A percentile compares a stretch with the other conserved stretches of the same genome.
These are phyloP conservation scores for Aphelenchoides fujianensis DNA, from an alignment of 1,140 invertebrate genomes.

Conservation along the genomic window DNA sequence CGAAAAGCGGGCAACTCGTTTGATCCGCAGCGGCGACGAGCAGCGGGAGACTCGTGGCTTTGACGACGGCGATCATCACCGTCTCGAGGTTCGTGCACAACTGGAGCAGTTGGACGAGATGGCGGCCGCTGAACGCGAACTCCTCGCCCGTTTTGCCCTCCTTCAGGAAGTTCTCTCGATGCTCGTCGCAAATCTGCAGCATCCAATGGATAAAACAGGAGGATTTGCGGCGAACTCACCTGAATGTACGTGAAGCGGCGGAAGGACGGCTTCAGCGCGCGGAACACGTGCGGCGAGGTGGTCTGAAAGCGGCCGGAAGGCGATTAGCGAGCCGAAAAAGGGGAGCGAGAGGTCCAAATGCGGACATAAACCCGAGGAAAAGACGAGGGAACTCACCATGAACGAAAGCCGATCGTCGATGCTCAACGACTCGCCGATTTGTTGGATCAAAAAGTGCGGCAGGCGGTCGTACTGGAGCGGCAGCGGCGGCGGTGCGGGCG, in stretches of 20 bases:
- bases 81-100: constrained; percentile 23
- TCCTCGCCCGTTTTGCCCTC: neutral
- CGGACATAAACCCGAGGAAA: constrained; percentile 7
- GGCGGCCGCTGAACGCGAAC: neutral
- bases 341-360: too few relatives aligned
- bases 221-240: neutral
- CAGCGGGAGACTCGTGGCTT: constrained; percentile 2
- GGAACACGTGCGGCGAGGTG: neutral
- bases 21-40: neutral
- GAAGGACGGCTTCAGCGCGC: constrained; percentile 12
- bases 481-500: too few relatives aligned
- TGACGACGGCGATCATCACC: constrained; percentile 20
- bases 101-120: constrained; percentile 7
- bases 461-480: constrained; percentile 13
- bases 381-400: constrained; percentile 25
- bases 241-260: constrained; percentile 18
- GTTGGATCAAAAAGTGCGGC: constrained; percentile 24
- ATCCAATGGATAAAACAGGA: neutral
- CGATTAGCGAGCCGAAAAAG: too few relatives aligned
- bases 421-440: constrained; percentile 16
- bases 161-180: constrained; percentile 19
- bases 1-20: constrained; percentile 21
- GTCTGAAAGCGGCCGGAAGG: neutral
- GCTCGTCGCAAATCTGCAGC: constrained; percentile 21
- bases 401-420: constrained; percentile 25